These are phyloP conservation scores for Zosterops lateralis DNA, from an alignment of 2,113 vertebrate genomes.

Conservation along the genomic window DNA sequence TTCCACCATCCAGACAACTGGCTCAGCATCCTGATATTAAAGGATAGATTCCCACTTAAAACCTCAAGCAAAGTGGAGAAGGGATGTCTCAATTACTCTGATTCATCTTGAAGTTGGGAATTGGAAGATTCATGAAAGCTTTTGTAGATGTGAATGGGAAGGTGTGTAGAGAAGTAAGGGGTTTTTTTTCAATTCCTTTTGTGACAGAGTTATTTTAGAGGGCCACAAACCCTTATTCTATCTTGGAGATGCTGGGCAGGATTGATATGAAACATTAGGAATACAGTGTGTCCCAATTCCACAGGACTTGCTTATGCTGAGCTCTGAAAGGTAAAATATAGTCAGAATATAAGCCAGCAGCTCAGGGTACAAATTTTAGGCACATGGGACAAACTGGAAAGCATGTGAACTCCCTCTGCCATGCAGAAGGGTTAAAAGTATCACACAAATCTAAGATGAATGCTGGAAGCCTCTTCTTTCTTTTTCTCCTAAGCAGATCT, in stretches of 20 bases:
- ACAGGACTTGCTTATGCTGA: neutral
- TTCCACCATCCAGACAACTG: neutral
- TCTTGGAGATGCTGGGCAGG: neutral
- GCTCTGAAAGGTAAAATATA: neutral
- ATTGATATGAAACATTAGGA: neutral
- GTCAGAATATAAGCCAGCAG: neutral
- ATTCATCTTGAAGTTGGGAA: neutral
- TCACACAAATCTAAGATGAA: neutral
- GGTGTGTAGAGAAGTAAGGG: neutral
- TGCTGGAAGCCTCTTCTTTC: slow-evolving; percentile 3
- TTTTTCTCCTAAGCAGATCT: neutral
- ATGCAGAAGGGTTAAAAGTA: neutral
- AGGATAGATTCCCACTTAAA: neutral
- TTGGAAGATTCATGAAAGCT: neutral
- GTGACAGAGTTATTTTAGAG: neutral
- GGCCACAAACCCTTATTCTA: neutral
- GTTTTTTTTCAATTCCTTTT: neutral
- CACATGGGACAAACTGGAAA: neutral
- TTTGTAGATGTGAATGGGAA: neutral
- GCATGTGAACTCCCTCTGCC: neutral
- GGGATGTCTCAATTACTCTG: neutral
- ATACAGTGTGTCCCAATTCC: neutral
- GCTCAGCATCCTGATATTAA: neutral
- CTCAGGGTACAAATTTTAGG: neutral
- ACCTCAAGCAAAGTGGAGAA: neutral